Evolutionary conservation across 2,888 invertebrate genomes (phyloP).

Genomic region (Phasia obesa): DNA sequence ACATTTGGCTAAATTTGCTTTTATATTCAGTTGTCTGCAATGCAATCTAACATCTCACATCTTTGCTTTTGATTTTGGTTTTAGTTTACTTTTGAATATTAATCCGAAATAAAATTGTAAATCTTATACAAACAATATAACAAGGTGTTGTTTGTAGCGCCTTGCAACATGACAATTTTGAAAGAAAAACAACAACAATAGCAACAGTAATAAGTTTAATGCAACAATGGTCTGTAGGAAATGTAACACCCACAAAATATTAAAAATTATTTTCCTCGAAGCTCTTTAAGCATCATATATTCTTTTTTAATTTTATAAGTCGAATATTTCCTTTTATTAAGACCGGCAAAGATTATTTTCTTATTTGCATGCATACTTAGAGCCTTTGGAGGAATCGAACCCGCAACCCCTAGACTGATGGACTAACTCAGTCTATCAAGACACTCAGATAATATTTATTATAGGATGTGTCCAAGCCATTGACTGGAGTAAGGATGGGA

Average conservation of each 20-base stretch:
- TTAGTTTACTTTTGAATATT: background rate
- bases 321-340: no score
- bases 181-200: background rate
- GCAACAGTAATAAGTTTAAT: background rate
- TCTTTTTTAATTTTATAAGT: no score
- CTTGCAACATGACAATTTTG: constrained; percentile 66
- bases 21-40: constrained; percentile 46
- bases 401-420: no score
- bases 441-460: no score
- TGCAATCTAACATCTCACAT: constrained; percentile 63
- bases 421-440: no score
- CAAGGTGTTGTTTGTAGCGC: constrained; percentile 68
- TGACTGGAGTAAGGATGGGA: no score
- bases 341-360: no score
- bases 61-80: constrained; percentile 39
- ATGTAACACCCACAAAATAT: constrained; percentile 9
- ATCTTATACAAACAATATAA: constrained; percentile 59
- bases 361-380: no score
- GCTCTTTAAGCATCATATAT: no score
- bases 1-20: constrained; percentile 22
- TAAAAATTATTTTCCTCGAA: background rate
- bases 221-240: constrained; percentile 18
- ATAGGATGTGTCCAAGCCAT: no score
- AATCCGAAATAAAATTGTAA: constrained; percentile 33
- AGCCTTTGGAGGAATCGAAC: no score